These are phyloP conservation scores for Eupithecia vulgata DNA, from an alignment of 2,888 invertebrate genomes.

Conservation along the genomic window DNA sequence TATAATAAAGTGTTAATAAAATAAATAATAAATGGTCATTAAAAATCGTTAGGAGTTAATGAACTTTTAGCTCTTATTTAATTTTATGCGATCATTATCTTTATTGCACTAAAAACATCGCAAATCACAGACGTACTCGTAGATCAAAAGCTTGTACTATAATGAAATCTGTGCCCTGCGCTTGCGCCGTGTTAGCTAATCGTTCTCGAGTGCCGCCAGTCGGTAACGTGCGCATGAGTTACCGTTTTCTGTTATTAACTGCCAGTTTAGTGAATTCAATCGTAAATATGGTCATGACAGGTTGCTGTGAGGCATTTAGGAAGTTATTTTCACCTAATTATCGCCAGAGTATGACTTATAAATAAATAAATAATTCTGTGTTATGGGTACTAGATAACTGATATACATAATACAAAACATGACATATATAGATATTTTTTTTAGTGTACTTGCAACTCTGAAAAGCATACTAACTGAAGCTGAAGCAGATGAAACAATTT, in stretches of 20 bases:
- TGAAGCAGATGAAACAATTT: no score
- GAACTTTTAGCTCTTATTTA: no score
- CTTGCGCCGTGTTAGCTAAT: slow-evolving; percentile 30
- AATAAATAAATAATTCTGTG: no score
- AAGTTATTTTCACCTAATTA: slow-evolving; percentile 4
- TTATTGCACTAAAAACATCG: not conserved
- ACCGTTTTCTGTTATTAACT: slow-evolving; percentile 26
- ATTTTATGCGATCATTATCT: not conserved
- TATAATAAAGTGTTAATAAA: no score
- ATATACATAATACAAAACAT: no score
- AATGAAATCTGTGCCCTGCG: not conserved
- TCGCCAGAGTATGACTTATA: not conserved
- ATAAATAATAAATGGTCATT: no score
- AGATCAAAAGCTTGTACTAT: not conserved
- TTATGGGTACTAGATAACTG: no score
- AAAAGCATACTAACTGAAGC: no score
- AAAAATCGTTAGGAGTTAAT: no score
- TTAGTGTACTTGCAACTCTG: no score
- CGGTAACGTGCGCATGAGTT: slow-evolving; percentile 24
- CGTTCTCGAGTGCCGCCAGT: slow-evolving; percentile 14
- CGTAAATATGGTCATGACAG: not conserved
- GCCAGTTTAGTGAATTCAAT: slow-evolving; percentile 13
- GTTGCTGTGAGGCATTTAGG: not conserved
- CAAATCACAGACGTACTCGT: not conserved
- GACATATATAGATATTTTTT: no score